Conservation (phyloP, 2,113 vertebrate species). For the Jacana jacana region DNA sequence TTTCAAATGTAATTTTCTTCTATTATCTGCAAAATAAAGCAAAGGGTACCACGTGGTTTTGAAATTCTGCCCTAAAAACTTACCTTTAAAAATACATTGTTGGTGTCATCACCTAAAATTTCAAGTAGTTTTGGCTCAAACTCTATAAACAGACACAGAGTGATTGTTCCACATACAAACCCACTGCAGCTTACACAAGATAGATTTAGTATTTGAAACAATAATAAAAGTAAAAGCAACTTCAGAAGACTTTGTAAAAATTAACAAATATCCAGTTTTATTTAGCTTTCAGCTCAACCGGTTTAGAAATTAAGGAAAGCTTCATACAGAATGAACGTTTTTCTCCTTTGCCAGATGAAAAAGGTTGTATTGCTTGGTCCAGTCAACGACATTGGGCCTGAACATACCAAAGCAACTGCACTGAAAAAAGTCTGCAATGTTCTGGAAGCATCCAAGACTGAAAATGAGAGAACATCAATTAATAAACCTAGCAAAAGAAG, state of each 20-base stretch:
- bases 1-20: not conserved
- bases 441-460: constrained; percentile 87
- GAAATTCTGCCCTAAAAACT: not conserved
- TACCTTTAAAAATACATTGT: constrained; percentile 15
- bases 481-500: not conserved
- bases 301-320: not conserved
- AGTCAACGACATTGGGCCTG: constrained; percentile 84
- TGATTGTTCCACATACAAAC: not conserved
- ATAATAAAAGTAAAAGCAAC: not conserved
- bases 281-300: not conserved
- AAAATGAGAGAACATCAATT: constrained; percentile 20
- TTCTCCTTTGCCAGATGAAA: constrained; percentile 75
- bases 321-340: constrained; percentile 82
- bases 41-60: not conserved
- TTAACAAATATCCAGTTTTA: constrained; percentile 17
- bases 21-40: constrained; percentile 12
- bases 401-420: constrained; percentile 88
- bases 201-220: not conserved
- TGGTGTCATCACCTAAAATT: not conserved
- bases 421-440: constrained; percentile 91
- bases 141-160: not conserved
- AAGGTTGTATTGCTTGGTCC: constrained; percentile 85
- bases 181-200: not conserved
- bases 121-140: not conserved
- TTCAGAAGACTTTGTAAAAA: constrained; percentile 21